phyloP scores from a whole-genome alignment of 2,888 invertebrate species.

The Mesoligia furuncula region DNA sequence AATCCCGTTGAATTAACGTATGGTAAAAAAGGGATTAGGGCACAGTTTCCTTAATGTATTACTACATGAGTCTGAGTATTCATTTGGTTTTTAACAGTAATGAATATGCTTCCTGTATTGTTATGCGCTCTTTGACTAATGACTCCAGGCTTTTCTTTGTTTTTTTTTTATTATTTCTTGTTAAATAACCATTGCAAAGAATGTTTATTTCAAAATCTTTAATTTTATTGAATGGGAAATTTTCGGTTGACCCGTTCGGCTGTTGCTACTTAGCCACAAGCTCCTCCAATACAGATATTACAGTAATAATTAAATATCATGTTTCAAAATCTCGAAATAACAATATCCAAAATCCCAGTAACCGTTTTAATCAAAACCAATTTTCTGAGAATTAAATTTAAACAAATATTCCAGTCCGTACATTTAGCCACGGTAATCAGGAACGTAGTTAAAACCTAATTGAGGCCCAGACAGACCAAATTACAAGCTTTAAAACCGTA shows the following conservation, averaged over 20 bases:
- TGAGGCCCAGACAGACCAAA: constrained; percentile 20
- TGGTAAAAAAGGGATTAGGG: background rate
- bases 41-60: background rate
- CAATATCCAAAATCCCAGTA: background rate
- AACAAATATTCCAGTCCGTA: background rate
- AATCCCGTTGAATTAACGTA: constrained; percentile 30
- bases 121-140: background rate
- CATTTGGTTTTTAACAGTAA: constrained; percentile 8
- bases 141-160: background rate
- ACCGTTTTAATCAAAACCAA: background rate
- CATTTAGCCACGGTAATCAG: constrained; percentile 10
- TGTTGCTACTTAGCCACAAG: background rate
- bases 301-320: background rate
- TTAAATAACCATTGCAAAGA: background rate
- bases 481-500: constrained; percentile 17
- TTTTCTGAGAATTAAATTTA: background rate
- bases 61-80: background rate
- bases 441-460: constrained; percentile 22
- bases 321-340: background rate
- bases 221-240: background rate
- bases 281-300: background rate
- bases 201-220: background rate
- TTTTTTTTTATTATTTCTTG: background rate
- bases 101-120: background rate
- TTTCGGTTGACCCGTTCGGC: background rate